Percentiles rank a stretch among this genome's conserved stretches.
Evolutionary conservation across 1,140 invertebrate species (phyloP).

Genomic region (Drosophila ohnishii): DNA sequence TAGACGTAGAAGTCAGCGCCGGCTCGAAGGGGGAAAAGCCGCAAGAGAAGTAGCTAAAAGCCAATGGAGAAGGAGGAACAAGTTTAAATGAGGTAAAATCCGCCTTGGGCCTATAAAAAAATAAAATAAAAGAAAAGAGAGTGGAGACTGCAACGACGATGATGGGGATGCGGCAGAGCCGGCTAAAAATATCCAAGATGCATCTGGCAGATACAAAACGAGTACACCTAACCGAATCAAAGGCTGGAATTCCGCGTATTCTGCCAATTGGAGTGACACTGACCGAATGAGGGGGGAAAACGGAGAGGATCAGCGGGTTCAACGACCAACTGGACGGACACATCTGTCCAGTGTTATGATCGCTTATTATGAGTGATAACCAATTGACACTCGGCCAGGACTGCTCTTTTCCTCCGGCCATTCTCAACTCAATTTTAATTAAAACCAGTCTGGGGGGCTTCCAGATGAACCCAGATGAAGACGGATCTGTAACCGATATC

Average conservation of each 20-base stretch:
- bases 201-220: conserved; percentile 57
- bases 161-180: conserved; percentile 12
- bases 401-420: not conserved
- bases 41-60: conserved; percentile 46
- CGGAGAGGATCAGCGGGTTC: conserved; percentile 23
- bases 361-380: conserved; percentile 64
- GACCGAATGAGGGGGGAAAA: conserved; percentile 1
- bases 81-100: conserved; percentile 76
- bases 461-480: conserved; percentile 4
- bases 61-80: conserved; percentile 53
- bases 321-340: conserved; percentile 15
- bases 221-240: conserved; percentile 51
- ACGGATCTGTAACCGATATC: conserved; percentile 46
- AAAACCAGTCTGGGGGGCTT: conserved; percentile 14
- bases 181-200: conserved; percentile 62
- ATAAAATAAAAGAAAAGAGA: conserved; percentile 44
- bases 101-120: conserved; percentile 47
- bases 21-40: conserved; percentile 22
- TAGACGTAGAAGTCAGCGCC: conserved; percentile 31
- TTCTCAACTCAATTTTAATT: conserved; percentile 39
- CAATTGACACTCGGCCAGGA: conserved; percentile 48
- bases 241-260: conserved; percentile 45
- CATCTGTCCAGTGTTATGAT: conserved; percentile 17
- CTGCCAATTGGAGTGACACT: conserved; percentile 56
- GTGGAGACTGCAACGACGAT: conserved; percentile 23